A percentile compares a stretch with the other conserved stretches of the same genome.
These are phyloP conservation scores for Macquaria australasica DNA, from an alignment of 2,113 vertebrate species.

Conservation along the genomic window DNA sequence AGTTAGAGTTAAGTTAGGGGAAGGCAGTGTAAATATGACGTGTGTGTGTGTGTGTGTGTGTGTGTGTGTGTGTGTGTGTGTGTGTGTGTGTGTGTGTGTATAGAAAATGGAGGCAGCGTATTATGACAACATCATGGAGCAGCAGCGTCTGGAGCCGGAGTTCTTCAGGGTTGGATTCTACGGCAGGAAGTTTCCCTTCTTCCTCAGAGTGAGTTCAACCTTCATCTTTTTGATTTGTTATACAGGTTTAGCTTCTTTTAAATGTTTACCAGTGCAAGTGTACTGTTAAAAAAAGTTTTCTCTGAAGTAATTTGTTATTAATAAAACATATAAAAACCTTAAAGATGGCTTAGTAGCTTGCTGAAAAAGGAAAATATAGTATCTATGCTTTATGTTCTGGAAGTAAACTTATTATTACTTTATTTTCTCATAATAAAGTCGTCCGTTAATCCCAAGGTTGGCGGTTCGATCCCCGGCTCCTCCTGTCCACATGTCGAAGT, in stretches of 20 bases:
- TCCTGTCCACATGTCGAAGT: too few relatives aligned
- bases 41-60: neutral
- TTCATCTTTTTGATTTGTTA: neutral
- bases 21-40: neutral
- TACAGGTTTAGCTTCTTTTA: neutral
- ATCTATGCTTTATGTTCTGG: neutral
- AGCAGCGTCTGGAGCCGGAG: slow-evolving; percentile 96
- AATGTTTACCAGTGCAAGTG: neutral
- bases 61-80: neutral
- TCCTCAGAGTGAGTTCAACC: slow-evolving; percentile 91
- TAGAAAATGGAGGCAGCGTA: slow-evolving; percentile 99
- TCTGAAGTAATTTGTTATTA: neutral
- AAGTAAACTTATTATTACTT: neutral
- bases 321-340: neutral
- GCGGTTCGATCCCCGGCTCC: too few relatives aligned
- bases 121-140: slow-evolving; percentile 98
- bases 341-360: too few relatives aligned
- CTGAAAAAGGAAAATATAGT: neutral
- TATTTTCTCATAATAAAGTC: too few relatives aligned
- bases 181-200: slow-evolving; percentile 98
- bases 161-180: slow-evolving; percentile 98
- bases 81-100: neutral
- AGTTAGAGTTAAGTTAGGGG: too few relatives aligned
- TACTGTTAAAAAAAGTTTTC: neutral
- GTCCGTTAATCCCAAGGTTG: too few relatives aligned